phyloP scores from a whole-genome alignment of 2,113 vertebrate species.

The Chelonoidis abingdonii region DNA sequence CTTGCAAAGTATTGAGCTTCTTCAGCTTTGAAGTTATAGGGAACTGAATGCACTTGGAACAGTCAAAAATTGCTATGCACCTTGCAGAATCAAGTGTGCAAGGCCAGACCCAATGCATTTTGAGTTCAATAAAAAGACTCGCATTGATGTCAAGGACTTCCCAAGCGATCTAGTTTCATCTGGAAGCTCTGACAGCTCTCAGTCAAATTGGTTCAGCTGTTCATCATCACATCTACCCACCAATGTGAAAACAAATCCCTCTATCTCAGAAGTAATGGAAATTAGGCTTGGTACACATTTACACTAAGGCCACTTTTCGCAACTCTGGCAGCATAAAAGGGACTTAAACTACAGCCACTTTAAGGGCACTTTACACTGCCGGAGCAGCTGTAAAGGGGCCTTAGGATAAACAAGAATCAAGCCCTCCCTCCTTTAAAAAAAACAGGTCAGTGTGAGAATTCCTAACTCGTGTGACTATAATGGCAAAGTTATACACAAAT shows the following conservation, averaged over 20 bases:
- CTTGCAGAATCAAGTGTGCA: background rate
- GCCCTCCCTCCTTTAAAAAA: background rate
- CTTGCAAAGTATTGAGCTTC: background rate
- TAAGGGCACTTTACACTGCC: background rate
- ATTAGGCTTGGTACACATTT: background rate
- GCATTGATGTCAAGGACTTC: background rate
- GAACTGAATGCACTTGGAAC: background rate
- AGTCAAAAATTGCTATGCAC: background rate
- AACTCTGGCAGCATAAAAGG: background rate
- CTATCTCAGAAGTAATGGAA: background rate
- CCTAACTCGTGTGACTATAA: background rate
- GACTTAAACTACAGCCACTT: background rate
- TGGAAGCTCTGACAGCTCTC: background rate
- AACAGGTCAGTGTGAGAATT: background rate
- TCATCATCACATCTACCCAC: background rate
- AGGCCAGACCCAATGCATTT: background rate
- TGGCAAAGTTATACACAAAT: background rate
- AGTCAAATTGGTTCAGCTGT: background rate
- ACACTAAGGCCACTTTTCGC: background rate
- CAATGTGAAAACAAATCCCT: accelerated
- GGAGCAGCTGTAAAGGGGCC: background rate
- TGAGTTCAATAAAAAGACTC: background rate
- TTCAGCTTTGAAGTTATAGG: background rate
- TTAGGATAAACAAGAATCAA: background rate
- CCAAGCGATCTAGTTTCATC: background rate